Evolutionary conservation across 2,888 invertebrate genomes (phyloP).

Genomic region (Rutpela maculata): DNA sequence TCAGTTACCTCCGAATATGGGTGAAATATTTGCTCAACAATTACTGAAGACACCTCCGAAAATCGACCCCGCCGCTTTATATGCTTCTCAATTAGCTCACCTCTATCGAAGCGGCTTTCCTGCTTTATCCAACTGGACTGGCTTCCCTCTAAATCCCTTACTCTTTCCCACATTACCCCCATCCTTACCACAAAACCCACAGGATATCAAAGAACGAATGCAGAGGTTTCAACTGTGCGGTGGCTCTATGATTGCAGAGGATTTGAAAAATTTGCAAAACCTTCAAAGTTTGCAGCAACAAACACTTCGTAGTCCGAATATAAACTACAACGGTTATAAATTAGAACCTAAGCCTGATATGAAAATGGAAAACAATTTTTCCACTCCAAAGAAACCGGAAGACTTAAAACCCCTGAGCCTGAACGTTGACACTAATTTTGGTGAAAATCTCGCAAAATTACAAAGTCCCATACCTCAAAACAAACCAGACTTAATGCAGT

Average conservation of each 20-base stretch:
- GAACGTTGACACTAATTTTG: conserved; percentile 67
- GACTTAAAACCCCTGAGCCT: conserved; percentile 76
- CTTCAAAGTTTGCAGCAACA: conserved; percentile 51
- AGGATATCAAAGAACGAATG: conserved; percentile 82
- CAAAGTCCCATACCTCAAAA: conserved; percentile 72
- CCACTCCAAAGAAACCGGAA: conserved; percentile 67
- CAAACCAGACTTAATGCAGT: conserved; percentile 76
- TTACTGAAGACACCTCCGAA: conserved; percentile 80
- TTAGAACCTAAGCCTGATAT: conserved; percentile 58
- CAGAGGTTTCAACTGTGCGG: conserved; percentile 83
- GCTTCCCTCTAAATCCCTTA: conserved; percentile 81
- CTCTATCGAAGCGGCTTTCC: conserved; percentile 77
- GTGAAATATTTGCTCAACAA: conserved; percentile 80
- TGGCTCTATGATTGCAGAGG: conserved; percentile 79
- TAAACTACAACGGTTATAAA: conserved; percentile 60
- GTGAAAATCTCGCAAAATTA: conserved; percentile 63
- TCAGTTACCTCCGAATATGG: conserved; percentile 58
- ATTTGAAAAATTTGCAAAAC: conserved; percentile 65
- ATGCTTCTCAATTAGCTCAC: conserved; percentile 79
- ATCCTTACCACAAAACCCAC: conserved; percentile 77
- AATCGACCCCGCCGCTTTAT: conserved; percentile 79
- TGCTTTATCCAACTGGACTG: conserved; percentile 72
- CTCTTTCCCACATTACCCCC: conserved; percentile 78
- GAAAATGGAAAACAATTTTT: conserved; percentile 52
- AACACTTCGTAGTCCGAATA: conserved; percentile 47